Base-by-base conservation (phyloP, 1,140 invertebrate genomes). In the Helicorthomorpha holstii region DNA sequence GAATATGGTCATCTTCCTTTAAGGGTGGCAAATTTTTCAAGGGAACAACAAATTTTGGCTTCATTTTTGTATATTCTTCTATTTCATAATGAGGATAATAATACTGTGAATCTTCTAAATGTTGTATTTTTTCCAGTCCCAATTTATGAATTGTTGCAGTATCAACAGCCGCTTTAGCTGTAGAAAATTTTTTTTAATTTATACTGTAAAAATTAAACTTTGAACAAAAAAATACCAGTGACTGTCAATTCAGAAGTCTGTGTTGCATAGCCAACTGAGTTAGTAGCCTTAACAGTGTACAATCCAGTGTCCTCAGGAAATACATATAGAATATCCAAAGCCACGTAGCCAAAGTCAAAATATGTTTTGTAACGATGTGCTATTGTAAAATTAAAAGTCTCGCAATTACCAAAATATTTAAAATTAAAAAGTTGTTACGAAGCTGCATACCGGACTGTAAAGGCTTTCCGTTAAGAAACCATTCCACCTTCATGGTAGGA, bases 321-420 rank as follows among this genome's bases (percentile, higher is more conserved):
- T 7, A 93, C 88, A 65, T 83, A 85, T 50, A 87, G 71, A 58
- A 97, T 92, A 62, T 96, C 91, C 54, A 97, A 75, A 43, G 89
- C 83, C 4, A 95, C 89, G 61, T 93, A 94, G 52, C 91, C 90
- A 69, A 95, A 95, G 67, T 96, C 90, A 60, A 94, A 83, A 65
- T 90, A 88, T 4, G 84, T 91, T 65, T 92, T 64, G 59, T 69
- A 73, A 27, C 72, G 64, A 57, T 71, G 68, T 26, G 53, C 51
- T 46, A 38, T 47, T 27, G 24, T 25, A 25, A 21, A 14, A 41
- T 53, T 46, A 47, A 42, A 24, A 1, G 25, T 53, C 24, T 14
- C n/a, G n/a, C n/a, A n/a, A n/a, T n/a, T n/a, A n/a, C n/a, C n/a
- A n/a, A n/a, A n/a, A n/a, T n/a, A n/a, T n/a, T n/a, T n/a, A n/a